Evolutionary conservation across 2,113 vertebrate species (phyloP), one percentile per base, ranked within the genome.

Genomic region (Xerus inauris): DNA sequence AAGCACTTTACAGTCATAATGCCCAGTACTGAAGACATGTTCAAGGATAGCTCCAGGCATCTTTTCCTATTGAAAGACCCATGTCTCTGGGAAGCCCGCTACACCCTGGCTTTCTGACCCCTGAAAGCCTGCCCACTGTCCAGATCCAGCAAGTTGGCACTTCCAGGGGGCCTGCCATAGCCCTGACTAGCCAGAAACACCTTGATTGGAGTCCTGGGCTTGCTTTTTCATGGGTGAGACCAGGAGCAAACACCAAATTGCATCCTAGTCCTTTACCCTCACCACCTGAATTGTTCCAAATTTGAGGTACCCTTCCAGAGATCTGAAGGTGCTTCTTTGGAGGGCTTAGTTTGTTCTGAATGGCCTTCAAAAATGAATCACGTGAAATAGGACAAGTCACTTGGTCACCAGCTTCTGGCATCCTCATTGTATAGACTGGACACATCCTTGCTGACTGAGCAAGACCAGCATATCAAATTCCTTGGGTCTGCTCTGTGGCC

Each of bases 281-380:
- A 38, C 77, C 38, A 64, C 38, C 89, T 17, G 62, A 4, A 84
- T 54, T 82, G 42, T 89, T 95, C 65, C 76, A 47, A 14, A 32
- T 90, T 45, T 51, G 51, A 93, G 59, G 3, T 77, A 22, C 62
- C 22, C 28, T 75, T 32, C 28, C 72, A 77, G 87, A 72, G 38
- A 73, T 11, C 45, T 77, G 9, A 82, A 13, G 16, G 5, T 54
- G 38, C 69, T 83, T 47, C 85, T 69, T 57, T 35, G 65, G 22
- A 80, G 91, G 59, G 20, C 45, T 94, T 71, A 17, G 71, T 96
- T 51, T 96, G 77, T 77, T 80, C 73, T 81, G 45, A 59, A 45
- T 81, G 45, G 65, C n/a, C 20, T 95, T 94, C 19, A 86, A 85
- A 89, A 96, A 42, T 45, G 17, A 94, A 62, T 82, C 24, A 57